phyloP scores from a whole-genome alignment of 1,140 invertebrate genomes.

The Eulimnadia texana region DNA sequence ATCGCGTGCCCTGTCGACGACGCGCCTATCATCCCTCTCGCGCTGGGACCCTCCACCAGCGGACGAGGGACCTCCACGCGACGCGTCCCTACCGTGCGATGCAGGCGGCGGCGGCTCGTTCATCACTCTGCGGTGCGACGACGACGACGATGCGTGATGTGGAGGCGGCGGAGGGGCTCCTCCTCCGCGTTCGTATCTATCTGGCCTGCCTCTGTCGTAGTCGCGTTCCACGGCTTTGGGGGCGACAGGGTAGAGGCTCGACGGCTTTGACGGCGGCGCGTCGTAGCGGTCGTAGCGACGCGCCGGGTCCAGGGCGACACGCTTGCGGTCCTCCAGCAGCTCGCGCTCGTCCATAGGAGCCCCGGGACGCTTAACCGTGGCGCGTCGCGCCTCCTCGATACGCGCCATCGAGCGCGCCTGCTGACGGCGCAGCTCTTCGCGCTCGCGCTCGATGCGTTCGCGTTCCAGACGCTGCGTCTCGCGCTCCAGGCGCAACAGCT shows the following conservation, averaged over 20 bases:
- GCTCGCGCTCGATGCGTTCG: conserved; percentile 65
- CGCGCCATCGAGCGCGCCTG: conserved; percentile 36
- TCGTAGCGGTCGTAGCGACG: conserved; percentile 4
- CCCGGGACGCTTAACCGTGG: conserved; percentile 18
- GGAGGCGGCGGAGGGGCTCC: background rate
- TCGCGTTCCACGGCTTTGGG: background rate
- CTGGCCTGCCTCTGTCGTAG: background rate
- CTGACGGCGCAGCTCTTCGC: conserved; percentile 61
- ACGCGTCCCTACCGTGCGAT: conserved; percentile 8
- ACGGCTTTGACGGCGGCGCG: background rate
- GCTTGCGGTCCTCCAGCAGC: conserved; percentile 1
- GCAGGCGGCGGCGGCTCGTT: background rate
- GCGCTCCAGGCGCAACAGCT: conserved; percentile 59
- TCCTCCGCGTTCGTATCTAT: background rate
- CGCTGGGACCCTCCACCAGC: background rate
- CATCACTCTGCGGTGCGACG: background rate
- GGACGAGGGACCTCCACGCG: background rate
- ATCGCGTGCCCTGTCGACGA: conserved; percentile 5
- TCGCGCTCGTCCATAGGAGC: conserved; percentile 19
- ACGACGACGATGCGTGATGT: background rate
- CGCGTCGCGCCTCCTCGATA: conserved; percentile 20
- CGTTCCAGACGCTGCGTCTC: conserved; percentile 64
- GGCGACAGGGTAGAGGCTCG: background rate
- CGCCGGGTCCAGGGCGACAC: background rate
- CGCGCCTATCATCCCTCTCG: background rate